Evolutionary conservation across 2,797 vertebrate species (phyloP), one percentile per base, ranked within the genome.

Genomic region (Tragopan temminckii): DNA sequence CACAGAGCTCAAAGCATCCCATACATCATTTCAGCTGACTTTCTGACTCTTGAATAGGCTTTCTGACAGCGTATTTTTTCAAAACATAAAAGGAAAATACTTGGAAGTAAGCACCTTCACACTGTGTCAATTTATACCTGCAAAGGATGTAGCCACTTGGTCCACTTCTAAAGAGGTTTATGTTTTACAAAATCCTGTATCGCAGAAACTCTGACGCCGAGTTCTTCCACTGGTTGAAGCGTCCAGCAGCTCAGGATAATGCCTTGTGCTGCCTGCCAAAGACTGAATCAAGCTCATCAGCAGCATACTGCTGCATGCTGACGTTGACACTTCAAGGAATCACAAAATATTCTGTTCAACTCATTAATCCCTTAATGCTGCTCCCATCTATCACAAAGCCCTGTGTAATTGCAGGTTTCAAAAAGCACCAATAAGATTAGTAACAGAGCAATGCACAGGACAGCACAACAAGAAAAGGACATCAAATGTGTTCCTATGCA

Each of bases 351-450:
- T 92, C 59, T 35, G 50, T 89, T 85, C 90, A 85, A n/a, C 69
- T 88, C 63, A 79, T 79, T 95, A 93, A 95, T 90, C 87, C 89
- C 63, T 92, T 94, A 88, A 91, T 79, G 66, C 55, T 85, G 24
- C 63, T 89, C 68, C 68, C 61, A 45, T 72, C 69, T 25, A 85
- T 74, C 79, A 88, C 50, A 35, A 52, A 72, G 62, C 36, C 48
- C 43, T 43, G 58, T 87, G 38, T 84, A 89, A 95, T 53, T 69
- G 76, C 80, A 70, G n/a, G 71, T 90, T 88, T 91, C 68, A 58
- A 67, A 94, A 91, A 77, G 75, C 33, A 67, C 33, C 71, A 74
- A 13, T 72, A 74, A 80, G 71, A 90, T 86, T 55, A 93, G 61
- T 81, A 83, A 52, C 19, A 62, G 33, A 84, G 74, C 64, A 76